Base-by-base conservation (phyloP, 1,140 invertebrate genomes). In the Sitophilus oryzae region DNA sequence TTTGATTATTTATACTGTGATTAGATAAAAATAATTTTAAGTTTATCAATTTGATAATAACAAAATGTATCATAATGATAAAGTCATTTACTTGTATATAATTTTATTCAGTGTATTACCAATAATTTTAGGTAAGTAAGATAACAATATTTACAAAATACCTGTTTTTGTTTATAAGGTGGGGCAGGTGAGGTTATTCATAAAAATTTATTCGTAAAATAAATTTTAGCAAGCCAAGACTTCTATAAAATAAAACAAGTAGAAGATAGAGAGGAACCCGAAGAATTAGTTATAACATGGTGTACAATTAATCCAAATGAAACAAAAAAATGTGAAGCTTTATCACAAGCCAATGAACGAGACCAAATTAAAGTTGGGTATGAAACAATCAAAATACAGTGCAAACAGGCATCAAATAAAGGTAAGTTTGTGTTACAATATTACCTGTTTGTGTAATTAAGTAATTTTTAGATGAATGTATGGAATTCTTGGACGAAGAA, bases 251-350 rank as follows among this genome's bases (percentile, higher is more conserved):
- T 60, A 37, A 54, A 58, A 16, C 46, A 59, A 42, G 25, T 48
- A 20, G 59, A 60, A 16, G 43, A 38, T 42, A 18, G 18, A 25
- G 36, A 62, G 48, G 45, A 56, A 19, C 49, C 55, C 9, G 23
- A 52, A 38, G 55, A 57, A 22, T 22, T 51, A n/a, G 66, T 73
- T 40, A 62, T 78, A 30, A 70, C 74, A 42, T 93, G 89, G 89
- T 93, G 90, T 69, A 91, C 89, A 1, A 79, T 86, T 10, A 88
- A 80, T 35, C 56, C 71, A 14, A 72, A 75, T 14, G 90, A 92
- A 67, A 82, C 86, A 55, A 75, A 77, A 38, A 93, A 93, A 75
- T 93, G 90, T 68, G 68, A 77, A 40, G 84, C 84, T 58, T 80
- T 91, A 49, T 75, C 83, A 0, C 75, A 72, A 45, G 82, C 84